Percentiles rank a stretch among this genome's conserved stretches.
phyloP scores from a whole-genome alignment of 2,888 invertebrate species.

The Sesia bembeciformis region DNA sequence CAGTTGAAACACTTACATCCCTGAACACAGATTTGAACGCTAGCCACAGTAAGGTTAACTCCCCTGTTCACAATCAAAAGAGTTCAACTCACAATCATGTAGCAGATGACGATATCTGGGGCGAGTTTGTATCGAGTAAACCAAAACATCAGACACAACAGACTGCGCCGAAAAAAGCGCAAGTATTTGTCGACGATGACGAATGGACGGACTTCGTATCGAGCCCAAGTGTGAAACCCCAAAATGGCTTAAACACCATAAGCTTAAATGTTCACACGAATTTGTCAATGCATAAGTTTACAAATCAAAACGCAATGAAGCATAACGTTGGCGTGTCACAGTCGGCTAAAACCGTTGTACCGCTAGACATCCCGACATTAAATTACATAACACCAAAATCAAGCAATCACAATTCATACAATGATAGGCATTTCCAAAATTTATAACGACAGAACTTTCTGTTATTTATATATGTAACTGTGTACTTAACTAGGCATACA shows the following conservation, averaged over 20 bases:
- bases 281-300: constrained; percentile 46
- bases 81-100: constrained; percentile 23
- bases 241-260: constrained; percentile 62
- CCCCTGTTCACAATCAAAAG: constrained; percentile 44
- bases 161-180: constrained; percentile 30
- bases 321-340: background rate
- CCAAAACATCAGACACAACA: constrained; percentile 34
- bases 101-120: constrained; percentile 75
- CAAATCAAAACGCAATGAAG: constrained; percentile 27
- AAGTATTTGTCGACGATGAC: constrained; percentile 49
- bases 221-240: constrained; percentile 53
- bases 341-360: constrained; percentile 24
- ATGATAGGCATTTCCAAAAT: constrained; percentile 66
- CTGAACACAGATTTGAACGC: constrained; percentile 49
- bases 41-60: constrained; percentile 41
- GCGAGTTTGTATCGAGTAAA: constrained; percentile 74
- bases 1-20: constrained; percentile 60
- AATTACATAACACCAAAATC: constrained; percentile 66
- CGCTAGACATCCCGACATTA: constrained; percentile 54
- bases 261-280: constrained; percentile 64
- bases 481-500: constrained; percentile 39
- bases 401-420: constrained; percentile 39
- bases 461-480: constrained; percentile 21
- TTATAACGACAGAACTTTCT: constrained; percentile 51
- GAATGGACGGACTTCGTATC: constrained; percentile 71